Percentiles rank a stretch among this genome's conserved stretches.
Evolutionary conservation across 2,797 vertebrate species (phyloP).

Genomic region (Hyperoplus immaculatus): DNA sequence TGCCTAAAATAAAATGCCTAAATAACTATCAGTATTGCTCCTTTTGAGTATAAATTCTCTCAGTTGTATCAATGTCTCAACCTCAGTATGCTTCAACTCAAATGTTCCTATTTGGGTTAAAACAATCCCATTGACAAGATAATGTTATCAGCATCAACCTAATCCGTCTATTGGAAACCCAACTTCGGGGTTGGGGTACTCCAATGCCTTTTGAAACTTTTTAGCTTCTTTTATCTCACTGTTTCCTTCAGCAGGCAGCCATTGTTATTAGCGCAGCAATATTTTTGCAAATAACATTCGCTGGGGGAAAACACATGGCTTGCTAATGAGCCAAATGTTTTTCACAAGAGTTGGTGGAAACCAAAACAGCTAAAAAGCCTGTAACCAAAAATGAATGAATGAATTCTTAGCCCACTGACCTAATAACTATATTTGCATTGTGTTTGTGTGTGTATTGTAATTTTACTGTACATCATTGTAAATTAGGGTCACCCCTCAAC

Average conservation of each 20-base stretch:
- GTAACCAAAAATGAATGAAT: not conserved
- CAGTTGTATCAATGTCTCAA: no score
- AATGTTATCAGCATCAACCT: not conserved
- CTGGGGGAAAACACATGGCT: not conserved
- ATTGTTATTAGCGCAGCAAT: no score
- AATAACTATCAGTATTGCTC: not conserved
- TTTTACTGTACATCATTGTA: no score
- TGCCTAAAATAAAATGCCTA: not conserved
- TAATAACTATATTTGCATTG: not conserved
- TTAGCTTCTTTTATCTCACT: no score
- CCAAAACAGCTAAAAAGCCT: not conserved
- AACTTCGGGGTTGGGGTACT: no score
- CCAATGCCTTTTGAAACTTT: no score
- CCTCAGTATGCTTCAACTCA: no score
- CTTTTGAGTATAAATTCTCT: no score
- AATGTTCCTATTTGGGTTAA: not conserved
- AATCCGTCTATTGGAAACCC: not conserved
- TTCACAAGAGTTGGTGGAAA: not conserved
- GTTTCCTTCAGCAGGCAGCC: no score
- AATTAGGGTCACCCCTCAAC: no score
- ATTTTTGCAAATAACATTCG: not conserved
- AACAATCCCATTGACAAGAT: not conserved
- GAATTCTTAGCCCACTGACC: not conserved
- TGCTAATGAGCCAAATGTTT: not conserved
- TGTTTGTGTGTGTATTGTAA: no score